Evolutionary conservation across 1,140 invertebrate genomes (phyloP), one percentile per base, ranked within the genome.

Genomic region (Sycophaga agraensis): DNA sequence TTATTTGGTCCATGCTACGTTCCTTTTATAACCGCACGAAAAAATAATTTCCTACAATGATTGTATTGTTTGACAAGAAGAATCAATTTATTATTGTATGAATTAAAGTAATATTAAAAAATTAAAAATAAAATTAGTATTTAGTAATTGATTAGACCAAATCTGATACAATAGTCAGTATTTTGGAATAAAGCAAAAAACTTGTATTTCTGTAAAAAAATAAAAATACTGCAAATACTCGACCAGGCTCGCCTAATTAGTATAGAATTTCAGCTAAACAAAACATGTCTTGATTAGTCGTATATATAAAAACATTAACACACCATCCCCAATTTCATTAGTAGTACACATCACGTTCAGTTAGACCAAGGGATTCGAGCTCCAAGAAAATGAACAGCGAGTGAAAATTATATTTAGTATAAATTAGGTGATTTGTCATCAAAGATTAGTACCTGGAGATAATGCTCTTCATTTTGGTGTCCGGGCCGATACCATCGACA

Each of bases 391-490:
- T 26, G 53, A 43, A 56, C 17, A 45, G 17, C 19, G 9, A 43
- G 8, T 51, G 26, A 43, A 14, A 51, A 58, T 48, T 39, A 42
- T 24, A 22, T 28, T 12, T 9, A 35, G 12, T 24, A 21, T 14
- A 22, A 21, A 6, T 40, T 11, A 21, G 31, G 50, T 51, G 37
- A 39, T 43, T n/a, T 28, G 43, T 59, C 24, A 43, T 59, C 17
- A 58, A 55, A 66, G 57, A 64, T 56, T 58, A 64, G 74, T 83
- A 90, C 89, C 88, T 89, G 67, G 87, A 84, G 71, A 91, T 91
- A 68, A 91, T 90, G 73, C 86, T 88, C 81, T 89, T 89, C 88
- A 91, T 91, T 76, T 90, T 90, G 65, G 85, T 88, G 73, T 90
- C 88, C 17, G 75, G 72, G 46, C 73, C 73, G 59, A 73, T 67